Conservation (phyloP, 2,888 invertebrate genomes). For the Strigamia maritima region DNA sequence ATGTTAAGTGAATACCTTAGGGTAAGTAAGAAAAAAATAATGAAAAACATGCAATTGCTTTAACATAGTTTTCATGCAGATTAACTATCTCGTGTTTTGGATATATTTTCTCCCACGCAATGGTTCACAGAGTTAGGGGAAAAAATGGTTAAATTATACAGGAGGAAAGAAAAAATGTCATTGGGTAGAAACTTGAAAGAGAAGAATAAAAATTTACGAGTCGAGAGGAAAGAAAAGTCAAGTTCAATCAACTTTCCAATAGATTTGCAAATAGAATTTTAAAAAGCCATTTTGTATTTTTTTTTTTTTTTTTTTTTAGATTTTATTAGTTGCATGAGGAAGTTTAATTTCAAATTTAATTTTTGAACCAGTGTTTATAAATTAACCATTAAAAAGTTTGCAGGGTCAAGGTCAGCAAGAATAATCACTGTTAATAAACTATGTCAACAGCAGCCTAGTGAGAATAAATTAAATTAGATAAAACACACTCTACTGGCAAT, state of each 20-base stretch:
- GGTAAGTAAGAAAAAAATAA: background rate
- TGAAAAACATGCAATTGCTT: background rate
- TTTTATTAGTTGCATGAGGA: background rate
- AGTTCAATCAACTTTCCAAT: background rate
- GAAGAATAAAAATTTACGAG: conserved; percentile 7
- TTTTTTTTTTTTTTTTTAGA: too few species aligned
- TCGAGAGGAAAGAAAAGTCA: background rate
- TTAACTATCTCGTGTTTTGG: background rate
- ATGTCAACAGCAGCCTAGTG: conserved; percentile 6
- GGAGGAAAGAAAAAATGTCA: background rate
- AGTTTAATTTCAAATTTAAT: background rate
- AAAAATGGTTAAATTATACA: background rate
- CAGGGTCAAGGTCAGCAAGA: background rate
- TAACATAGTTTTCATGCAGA: background rate
- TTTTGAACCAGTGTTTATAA: background rate
- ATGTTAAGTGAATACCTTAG: conserved; percentile 15
- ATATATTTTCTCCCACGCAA: background rate
- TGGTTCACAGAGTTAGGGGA: background rate
- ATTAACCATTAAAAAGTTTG: background rate
- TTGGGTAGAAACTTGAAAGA: background rate
- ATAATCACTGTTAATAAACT: background rate
- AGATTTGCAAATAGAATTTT: background rate
- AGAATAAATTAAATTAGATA: conserved; percentile 1
- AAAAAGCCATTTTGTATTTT: too few species aligned
- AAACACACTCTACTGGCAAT: background rate